phyloP scores from a whole-genome alignment of 2,797 vertebrate genomes.

The Clarias platycephalus region DNA sequence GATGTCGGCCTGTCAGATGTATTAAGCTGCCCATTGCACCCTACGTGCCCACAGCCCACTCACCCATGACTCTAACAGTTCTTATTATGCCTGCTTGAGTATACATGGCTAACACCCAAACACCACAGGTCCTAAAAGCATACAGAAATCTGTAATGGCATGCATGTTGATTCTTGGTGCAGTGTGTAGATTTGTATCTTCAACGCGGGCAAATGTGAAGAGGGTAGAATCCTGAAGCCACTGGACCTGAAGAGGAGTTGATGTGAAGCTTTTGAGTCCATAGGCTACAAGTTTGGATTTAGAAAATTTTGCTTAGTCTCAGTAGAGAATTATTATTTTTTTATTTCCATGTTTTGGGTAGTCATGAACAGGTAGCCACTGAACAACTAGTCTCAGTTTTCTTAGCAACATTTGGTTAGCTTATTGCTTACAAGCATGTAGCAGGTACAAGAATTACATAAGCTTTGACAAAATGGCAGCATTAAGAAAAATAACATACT shows the following conservation, averaged over 20 bases:
- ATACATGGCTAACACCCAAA: slow-evolving; percentile 55
- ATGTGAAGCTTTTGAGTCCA: background rate
- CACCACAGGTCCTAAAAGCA: slow-evolving; percentile 54
- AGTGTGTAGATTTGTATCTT: slow-evolving; percentile 7
- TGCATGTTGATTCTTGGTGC: background rate
- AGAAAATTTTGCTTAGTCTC: background rate
- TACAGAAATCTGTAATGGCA: slow-evolving; percentile 19
- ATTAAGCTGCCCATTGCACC: slow-evolving; percentile 57
- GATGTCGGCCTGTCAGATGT: slow-evolving; percentile 60
- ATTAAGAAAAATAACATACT: background rate
- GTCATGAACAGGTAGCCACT: background rate
- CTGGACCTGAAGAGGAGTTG: background rate
- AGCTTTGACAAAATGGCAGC: background rate
- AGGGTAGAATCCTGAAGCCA: background rate
- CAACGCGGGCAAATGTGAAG: background rate
- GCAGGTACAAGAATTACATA: background rate
- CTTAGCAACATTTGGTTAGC: background rate
- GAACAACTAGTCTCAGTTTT: background rate
- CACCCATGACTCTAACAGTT: slow-evolving; percentile 55
- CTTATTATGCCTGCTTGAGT: slow-evolving; percentile 61
- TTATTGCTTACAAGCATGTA: background rate
- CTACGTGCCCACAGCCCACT: slow-evolving; percentile 53
- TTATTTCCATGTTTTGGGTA: background rate
- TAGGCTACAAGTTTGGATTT: background rate
- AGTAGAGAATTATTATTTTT: background rate